Conservation (phyloP, 2,113 vertebrate genomes). For the Gasterosteus nipponicus region DNA sequence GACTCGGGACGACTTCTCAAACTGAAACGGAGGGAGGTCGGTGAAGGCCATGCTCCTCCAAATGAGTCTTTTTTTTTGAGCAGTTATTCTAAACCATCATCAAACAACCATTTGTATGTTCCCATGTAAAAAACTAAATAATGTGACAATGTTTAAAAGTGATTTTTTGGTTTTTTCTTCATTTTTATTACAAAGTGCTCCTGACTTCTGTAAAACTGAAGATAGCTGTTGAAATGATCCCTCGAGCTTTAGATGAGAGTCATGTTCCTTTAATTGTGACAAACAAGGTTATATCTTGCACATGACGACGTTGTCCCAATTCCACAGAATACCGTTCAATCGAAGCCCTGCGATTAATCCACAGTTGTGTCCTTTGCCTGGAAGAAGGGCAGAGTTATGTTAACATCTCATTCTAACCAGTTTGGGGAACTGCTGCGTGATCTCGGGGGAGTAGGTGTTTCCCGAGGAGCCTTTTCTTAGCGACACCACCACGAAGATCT, state of each 20-base stretch:
- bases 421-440: conserved; percentile 95
- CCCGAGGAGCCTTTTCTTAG: conserved; percentile 87
- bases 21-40: conserved; percentile 76
- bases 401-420: conserved; percentile 81
- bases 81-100: background rate
- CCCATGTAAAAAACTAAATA: background rate
- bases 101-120: background rate
- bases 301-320: background rate
- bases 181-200: no score
- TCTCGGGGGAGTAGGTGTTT: conserved; percentile 85
- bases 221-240: background rate
- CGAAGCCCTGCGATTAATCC: background rate
- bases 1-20: conserved; percentile 89
- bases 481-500: conserved; percentile 96
- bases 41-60: background rate
- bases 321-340: conserved; percentile 3
- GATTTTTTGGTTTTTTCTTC: no score
- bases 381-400: background rate
- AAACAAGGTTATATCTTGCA: conserved; percentile 31
- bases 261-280: conserved; percentile 6
- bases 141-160: background rate
- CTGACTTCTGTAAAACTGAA: background rate
- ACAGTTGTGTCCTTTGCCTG: background rate
- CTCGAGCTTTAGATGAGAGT: conserved; percentile 11
- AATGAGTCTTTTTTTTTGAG: background rate